Evolutionary conservation across 2,888 invertebrate species (phyloP).

Genomic region (Lasioglossum zephyrum): DNA sequence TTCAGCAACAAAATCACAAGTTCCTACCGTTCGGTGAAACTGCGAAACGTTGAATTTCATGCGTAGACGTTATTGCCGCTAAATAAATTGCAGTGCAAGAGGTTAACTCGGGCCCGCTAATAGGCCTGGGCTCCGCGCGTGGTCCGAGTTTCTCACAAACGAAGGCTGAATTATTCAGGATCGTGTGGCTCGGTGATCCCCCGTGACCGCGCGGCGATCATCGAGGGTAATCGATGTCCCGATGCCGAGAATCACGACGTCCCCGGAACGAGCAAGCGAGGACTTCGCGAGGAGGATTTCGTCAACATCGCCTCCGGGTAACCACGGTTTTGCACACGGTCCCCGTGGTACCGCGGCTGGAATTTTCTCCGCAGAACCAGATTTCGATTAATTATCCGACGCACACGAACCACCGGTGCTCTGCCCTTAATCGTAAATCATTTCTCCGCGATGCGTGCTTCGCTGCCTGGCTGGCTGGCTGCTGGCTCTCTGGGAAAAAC

Average conservation of each 20-base stretch:
- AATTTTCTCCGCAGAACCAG: not conserved
- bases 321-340: not conserved
- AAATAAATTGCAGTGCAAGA: not conserved
- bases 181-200: slow-evolving; percentile 42
- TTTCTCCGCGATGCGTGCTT: slow-evolving; percentile 26
- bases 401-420: slow-evolving; percentile 8
- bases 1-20: not conserved
- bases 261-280: not conserved
- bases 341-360: not conserved
- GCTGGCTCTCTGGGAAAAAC: slow-evolving; percentile 34
- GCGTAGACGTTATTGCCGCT: not conserved
- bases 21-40: not conserved
- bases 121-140: slow-evolving; percentile 54
- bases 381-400: slow-evolving; percentile 45
- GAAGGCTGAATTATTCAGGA: slow-evolving; percentile 68
- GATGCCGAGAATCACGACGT: slow-evolving; percentile 18
- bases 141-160: slow-evolving; percentile 56
- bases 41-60: not conserved
- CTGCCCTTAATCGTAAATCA: slow-evolving; percentile 31
- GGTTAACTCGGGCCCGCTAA: slow-evolving; percentile 56
- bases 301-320: slow-evolving; percentile 13
- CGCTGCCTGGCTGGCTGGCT: slow-evolving; percentile 10
- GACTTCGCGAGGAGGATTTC: not conserved
- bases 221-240: slow-evolving; percentile 62
- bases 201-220: slow-evolving; percentile 35